These are phyloP conservation scores for Callospermophilus lateralis DNA, from an alignment of 2,113 vertebrate genomes.

Conservation along the genomic window DNA sequence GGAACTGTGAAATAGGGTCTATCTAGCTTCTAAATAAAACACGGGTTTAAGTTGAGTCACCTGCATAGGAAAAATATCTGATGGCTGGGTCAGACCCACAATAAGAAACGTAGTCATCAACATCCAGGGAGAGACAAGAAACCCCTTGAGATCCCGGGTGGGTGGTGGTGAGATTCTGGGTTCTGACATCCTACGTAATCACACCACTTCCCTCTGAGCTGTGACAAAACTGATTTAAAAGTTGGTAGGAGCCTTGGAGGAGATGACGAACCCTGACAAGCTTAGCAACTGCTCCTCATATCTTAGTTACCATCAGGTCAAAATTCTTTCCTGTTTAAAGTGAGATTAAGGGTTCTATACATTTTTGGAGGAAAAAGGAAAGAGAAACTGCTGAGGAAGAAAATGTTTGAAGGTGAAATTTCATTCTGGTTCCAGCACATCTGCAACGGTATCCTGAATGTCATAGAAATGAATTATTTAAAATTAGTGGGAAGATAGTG, in stretches of 20 bases:
- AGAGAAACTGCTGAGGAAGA: neutral
- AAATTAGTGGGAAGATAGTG: constrained; percentile 65
- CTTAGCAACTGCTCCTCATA: neutral
- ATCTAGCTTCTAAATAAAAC: neutral
- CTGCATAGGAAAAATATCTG: neutral
- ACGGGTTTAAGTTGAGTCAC: neutral
- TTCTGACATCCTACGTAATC: neutral
- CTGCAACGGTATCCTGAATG: neutral
- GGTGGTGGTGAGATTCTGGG: neutral
- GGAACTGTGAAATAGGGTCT: neutral
- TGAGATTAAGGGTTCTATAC: neutral
- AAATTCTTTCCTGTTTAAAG: neutral
- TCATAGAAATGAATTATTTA: constrained; percentile 67
- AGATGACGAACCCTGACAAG: neutral
- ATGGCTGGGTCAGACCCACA: neutral
- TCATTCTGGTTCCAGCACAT: neutral
- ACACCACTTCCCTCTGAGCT: neutral
- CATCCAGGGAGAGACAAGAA: neutral
- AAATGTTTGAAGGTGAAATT: constrained; percentile 26
- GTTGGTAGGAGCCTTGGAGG: neutral
- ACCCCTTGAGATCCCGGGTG: neutral
- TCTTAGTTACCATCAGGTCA: neutral
- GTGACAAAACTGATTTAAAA: neutral
- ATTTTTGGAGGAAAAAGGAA: neutral
- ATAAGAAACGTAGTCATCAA: neutral